phyloP scores from a whole-genome alignment of 2,113 vertebrate genomes.

The Rutilus rutilus region DNA sequence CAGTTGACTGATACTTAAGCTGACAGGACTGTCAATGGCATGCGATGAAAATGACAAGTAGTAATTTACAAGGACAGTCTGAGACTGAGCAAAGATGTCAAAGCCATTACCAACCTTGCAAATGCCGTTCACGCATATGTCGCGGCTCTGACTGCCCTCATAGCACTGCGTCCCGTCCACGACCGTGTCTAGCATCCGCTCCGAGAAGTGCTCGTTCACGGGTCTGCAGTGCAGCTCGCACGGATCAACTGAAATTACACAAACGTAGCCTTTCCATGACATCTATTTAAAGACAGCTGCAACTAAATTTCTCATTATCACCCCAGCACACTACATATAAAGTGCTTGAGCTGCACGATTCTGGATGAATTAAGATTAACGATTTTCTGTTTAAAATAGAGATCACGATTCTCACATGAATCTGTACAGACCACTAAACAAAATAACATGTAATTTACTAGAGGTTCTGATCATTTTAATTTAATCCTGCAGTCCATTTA shows the following conservation, averaged over 20 bases:
- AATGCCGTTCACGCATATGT: conserved; percentile 93
- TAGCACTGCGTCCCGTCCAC: conserved; percentile 88
- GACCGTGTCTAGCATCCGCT: conserved; percentile 88
- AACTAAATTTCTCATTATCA: neutral
- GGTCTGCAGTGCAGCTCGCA: conserved; percentile 95
- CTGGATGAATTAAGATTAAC: too few species aligned
- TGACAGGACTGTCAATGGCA: neutral
- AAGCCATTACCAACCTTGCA: conserved; percentile 83
- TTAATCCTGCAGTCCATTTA: too few species aligned
- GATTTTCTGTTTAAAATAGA: too few species aligned
- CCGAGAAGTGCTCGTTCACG: conserved; percentile 79
- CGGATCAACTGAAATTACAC: conserved; percentile 78
- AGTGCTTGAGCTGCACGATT: too few species aligned
- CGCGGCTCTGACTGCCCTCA: conserved; percentile 77
- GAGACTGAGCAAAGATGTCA: neutral
- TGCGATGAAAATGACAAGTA: neutral
- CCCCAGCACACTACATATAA: neutral
- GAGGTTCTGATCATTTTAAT: too few species aligned
- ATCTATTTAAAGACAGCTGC: neutral
- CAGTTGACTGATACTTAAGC: neutral
- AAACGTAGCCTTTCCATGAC: neutral
- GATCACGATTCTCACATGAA: too few species aligned
- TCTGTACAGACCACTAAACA: too few species aligned
- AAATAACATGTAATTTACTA: too few species aligned
- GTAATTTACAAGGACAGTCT: neutral